Evolutionary conservation across 2,113 vertebrate species (phyloP).

Genomic region (Rhinoptilus africanus): DNA sequence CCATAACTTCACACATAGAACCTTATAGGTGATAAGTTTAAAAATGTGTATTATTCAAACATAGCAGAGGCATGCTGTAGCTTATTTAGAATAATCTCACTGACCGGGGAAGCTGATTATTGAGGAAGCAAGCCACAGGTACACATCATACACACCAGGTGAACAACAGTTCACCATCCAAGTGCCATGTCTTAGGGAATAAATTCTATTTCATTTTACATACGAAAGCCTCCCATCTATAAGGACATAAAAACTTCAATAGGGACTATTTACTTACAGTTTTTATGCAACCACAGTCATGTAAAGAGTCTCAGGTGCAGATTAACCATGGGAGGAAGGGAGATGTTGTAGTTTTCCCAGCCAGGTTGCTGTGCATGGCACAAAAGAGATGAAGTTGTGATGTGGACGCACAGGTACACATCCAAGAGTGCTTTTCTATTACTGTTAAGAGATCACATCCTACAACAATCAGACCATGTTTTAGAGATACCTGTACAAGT

Average conservation of each 20-base stretch:
- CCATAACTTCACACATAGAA: not conserved
- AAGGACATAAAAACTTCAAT: not conserved
- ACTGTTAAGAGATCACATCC: not conserved
- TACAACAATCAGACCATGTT: not conserved
- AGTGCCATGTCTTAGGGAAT: not conserved
- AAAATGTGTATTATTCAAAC: not conserved
- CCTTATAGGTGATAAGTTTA: not conserved
- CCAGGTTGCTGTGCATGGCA: not conserved
- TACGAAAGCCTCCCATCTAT: not conserved
- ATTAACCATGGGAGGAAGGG: not conserved
- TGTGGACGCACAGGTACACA: not conserved
- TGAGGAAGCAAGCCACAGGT: not conserved
- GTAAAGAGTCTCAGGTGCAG: not conserved
- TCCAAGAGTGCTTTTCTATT: not conserved
- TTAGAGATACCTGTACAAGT: not conserved
- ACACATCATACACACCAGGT: not conserved
- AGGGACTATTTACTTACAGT: not conserved
- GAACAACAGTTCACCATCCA: not conserved
- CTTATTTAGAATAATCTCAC: not conserved
- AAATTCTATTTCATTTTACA: not conserved
- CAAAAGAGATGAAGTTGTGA: not conserved
- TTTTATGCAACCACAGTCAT: not conserved
- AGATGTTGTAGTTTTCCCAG: not conserved
- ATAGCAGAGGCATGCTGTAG: not conserved
- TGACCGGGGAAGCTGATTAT: not conserved